Evolutionary conservation across 2,113 vertebrate species (phyloP).

Genomic region (Bettongia penicillata): DNA sequence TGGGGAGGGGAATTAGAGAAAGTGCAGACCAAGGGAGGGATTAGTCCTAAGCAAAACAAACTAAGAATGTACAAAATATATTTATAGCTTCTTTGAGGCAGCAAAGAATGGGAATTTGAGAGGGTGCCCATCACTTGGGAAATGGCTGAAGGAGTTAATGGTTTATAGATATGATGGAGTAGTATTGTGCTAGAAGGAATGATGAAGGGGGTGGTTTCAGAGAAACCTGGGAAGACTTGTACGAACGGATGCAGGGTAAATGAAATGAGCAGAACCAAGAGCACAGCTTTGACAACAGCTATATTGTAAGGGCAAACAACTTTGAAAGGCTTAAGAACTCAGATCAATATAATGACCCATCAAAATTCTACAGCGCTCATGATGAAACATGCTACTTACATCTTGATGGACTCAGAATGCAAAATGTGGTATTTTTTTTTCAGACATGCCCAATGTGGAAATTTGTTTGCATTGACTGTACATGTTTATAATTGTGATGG

Average conservation of each 20-base stretch:
- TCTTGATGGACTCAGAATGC: background rate
- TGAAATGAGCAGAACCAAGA: background rate
- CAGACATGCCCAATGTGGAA: background rate
- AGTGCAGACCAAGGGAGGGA: background rate
- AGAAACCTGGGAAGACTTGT: background rate
- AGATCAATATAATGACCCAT: background rate
- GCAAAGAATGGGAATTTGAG: background rate
- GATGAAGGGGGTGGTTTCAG: background rate
- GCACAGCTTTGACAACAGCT: background rate
- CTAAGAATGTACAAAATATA: background rate
- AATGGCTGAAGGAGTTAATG: background rate
- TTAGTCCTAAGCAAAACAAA: background rate
- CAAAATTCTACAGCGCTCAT: background rate
- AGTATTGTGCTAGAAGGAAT: background rate
- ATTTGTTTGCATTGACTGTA: background rate
- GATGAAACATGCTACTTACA: background rate
- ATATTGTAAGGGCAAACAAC: background rate
- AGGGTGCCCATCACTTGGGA: background rate
- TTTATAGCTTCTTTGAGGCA: background rate
- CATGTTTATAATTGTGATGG: background rate
- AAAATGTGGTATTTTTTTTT: background rate
- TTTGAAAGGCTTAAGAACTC: background rate
- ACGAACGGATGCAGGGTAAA: background rate
- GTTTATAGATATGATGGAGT: background rate
- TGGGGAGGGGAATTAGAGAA: background rate